Evolutionary conservation across 2,888 invertebrate genomes (phyloP), one percentile per base, ranked within the genome.

Genomic region (Meganola albula): DNA sequence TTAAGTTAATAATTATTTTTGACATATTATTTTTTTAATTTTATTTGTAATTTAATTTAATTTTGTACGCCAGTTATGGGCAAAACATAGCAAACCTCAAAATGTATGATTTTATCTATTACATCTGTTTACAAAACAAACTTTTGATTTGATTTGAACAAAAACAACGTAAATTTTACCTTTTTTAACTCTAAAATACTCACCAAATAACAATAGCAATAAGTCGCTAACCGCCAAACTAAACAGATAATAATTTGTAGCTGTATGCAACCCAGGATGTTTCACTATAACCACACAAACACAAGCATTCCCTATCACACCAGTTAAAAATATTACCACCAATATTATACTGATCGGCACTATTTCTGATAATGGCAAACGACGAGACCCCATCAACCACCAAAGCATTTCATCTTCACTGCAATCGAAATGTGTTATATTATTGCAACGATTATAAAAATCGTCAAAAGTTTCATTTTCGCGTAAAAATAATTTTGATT

Each of bases 181-280:
- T 20, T 20, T 20, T 20, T n/a, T n/a, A n/a, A n/a, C n/a, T n/a
- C n/a, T n/a, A n/a, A n/a, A n/a, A n/a, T 23, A 63, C 93, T 91
- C 74, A 93, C 96, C 97, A 56, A 96, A 90, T 25, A 94, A 70
- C 10, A 97, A 87, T 46, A 96, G 88, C 33, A 92, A 88, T 24
- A 97, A 82, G 78, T 97, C 97, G 27, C 96, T 96, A 12, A 96
- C 89, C 27, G 97, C 95, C 72, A 96, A 83, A 73, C 93, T 96
- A 78, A 96, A 94, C 30, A 97, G 87, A 67, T 97, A 97, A 72
- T 94, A 97, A 72, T 97, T 96, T 0, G 97, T 97, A 0, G 96
- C 93, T 1, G 95, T 95, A 61, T 95, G 96, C 88, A 97, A 89
- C 9, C 91, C 89, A 0, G 91, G 87, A 59, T 95, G 94, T 38